phyloP scores from a whole-genome alignment of 2,797 vertebrate species.

The Bovichtus diacanthus region DNA sequence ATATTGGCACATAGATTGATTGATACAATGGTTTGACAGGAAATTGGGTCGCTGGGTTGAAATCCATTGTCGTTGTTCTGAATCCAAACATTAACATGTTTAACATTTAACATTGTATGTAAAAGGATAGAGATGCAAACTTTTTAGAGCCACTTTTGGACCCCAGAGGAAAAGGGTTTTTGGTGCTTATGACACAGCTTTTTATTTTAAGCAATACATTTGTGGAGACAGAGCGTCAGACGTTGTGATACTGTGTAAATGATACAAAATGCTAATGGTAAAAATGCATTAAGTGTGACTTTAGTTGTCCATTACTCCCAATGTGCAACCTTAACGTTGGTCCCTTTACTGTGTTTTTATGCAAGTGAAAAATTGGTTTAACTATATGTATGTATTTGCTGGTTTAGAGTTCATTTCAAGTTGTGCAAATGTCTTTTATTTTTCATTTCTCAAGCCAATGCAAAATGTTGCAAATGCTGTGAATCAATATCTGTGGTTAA shows the following conservation, averaged over 20 bases:
- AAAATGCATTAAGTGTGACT: neutral
- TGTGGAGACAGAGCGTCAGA: neutral
- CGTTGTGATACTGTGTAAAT: neutral
- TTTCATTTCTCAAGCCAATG: conserved; percentile 5
- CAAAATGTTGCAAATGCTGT: conserved; percentile 16
- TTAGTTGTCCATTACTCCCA: neutral
- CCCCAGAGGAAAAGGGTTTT: neutral
- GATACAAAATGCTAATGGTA: neutral
- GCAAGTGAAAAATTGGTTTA: neutral
- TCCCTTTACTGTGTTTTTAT: neutral
- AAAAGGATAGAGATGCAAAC: neutral
- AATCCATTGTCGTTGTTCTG: neutral
- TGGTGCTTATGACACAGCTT: neutral
- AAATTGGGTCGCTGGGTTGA: neutral
- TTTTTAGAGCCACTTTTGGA: neutral
- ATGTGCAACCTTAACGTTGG: neutral
- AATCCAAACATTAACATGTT: no score
- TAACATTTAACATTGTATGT: no score
- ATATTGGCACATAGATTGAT: neutral
- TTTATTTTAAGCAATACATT: neutral
- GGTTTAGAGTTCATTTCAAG: neutral
- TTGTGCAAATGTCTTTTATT: neutral
- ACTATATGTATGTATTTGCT: neutral
- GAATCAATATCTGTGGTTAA: conserved; percentile 20
- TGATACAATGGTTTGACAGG: neutral